Percentiles rank a stretch among this genome's conserved stretches.
Conservation (phyloP, 2,888 invertebrate genomes). For the Tachina grossa region DNA sequence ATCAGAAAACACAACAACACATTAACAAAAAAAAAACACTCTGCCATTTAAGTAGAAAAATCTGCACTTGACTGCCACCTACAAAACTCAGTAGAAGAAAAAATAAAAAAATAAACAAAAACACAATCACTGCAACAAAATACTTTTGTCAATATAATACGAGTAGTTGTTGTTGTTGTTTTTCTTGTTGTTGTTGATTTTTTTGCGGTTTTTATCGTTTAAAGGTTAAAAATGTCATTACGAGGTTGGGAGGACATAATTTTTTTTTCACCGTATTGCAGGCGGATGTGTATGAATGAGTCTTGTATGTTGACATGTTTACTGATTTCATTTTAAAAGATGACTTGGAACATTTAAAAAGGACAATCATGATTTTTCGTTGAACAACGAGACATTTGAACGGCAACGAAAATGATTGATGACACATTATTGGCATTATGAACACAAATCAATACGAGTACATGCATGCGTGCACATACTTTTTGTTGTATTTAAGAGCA, state of each 20-base stretch:
- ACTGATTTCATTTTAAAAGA: constrained; percentile 71
- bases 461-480: constrained; percentile 24
- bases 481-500: constrained; percentile 43
- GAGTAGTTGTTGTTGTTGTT: constrained; percentile 7
- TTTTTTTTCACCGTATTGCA: not conserved
- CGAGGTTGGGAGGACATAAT: constrained; percentile 53
- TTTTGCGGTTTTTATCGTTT: constrained; percentile 61
- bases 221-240: constrained; percentile 67
- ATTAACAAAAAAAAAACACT: constrained; percentile 14
- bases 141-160: constrained; percentile 53
- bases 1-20: constrained; percentile 27
- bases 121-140: constrained; percentile 63
- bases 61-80: constrained; percentile 69
- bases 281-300: constrained; percentile 50
- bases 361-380: constrained; percentile 69
- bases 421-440: constrained; percentile 79
- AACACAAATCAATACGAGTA: constrained; percentile 60
- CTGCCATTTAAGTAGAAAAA: constrained; percentile 46
- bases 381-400: constrained; percentile 51
- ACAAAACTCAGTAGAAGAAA: constrained; percentile 40
- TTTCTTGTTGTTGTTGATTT: constrained; percentile 37
- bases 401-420: constrained; percentile 78
- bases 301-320: constrained; percentile 80
- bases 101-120: constrained; percentile 31
- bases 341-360: constrained; percentile 68